These are phyloP conservation scores for Lepus timidus DNA, from an alignment of 2,113 vertebrate genomes.

Conservation along the genomic window DNA sequence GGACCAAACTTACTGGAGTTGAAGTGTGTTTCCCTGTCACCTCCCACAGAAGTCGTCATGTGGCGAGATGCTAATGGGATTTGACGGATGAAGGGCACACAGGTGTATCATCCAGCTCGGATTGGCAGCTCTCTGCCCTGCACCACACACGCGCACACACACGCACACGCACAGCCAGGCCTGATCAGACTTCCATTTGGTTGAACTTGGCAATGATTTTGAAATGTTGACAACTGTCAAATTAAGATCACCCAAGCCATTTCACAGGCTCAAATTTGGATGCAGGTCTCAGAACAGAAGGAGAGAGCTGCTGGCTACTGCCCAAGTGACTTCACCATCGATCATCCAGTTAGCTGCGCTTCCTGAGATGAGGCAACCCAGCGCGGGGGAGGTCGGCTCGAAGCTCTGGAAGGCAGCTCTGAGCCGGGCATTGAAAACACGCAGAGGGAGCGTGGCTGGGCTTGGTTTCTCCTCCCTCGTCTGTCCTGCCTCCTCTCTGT, in stretches of 20 bases:
- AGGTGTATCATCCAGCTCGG: slow-evolving; percentile 64
- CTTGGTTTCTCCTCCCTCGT: background rate
- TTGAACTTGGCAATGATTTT: slow-evolving; percentile 81
- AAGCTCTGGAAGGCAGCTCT: background rate
- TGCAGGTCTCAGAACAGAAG: slow-evolving; percentile 82
- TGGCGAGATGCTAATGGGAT: slow-evolving; percentile 65
- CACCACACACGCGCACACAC: background rate
- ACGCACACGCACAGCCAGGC: background rate
- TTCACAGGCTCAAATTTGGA: slow-evolving; percentile 81
- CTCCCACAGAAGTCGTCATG: background rate
- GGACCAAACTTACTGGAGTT: background rate
- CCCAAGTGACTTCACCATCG: slow-evolving; percentile 74
- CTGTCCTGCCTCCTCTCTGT: fast-evolving
- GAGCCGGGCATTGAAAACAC: background rate
- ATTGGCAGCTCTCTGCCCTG: slow-evolving; percentile 58
- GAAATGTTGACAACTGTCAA: slow-evolving; percentile 85
- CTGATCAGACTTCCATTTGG: slow-evolving; percentile 80
- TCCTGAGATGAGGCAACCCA: background rate
- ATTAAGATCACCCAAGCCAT: slow-evolving; percentile 84
- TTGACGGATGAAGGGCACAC: slow-evolving; percentile 44
- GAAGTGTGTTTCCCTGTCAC: background rate
- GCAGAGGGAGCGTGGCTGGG: background rate
- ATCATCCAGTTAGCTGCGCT: slow-evolving; percentile 74
- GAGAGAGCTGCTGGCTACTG: slow-evolving; percentile 76
- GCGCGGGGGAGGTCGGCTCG: background rate